A percentile compares a stretch with the other conserved stretches of the same genome.
Evolutionary conservation across 2,888 invertebrate genomes (phyloP).

Genomic region (Biston betularia): DNA sequence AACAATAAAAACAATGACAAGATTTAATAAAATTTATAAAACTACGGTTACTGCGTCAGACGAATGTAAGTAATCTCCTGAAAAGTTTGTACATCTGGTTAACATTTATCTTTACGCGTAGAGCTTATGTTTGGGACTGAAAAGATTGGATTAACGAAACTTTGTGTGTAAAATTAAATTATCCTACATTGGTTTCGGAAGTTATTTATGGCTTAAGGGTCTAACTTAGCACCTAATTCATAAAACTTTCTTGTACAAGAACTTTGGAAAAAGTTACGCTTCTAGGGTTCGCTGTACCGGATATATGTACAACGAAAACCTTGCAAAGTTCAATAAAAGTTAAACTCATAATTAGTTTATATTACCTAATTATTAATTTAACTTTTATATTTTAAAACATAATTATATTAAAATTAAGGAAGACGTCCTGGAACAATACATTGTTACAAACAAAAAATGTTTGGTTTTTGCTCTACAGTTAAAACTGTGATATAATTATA

Average conservation of each 20-base stretch:
- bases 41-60: constrained; percentile 15
- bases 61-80: constrained; percentile 8
- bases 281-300: no score
- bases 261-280: background rate
- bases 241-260: background rate
- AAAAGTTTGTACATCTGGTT: constrained; percentile 16
- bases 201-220: background rate
- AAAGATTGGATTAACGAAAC: background rate
- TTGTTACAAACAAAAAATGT: no score
- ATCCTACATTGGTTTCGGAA: background rate
- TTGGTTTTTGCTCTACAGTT: no score
- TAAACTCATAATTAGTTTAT: no score
- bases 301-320: no score
- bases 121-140: background rate
- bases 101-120: constrained; percentile 9
- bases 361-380: no score
- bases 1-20: constrained; percentile 25
- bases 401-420: no score
- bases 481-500: no score
- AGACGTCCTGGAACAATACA: no score
- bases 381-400: no score
- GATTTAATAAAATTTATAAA: constrained; percentile 30
- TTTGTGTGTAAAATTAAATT: background rate
- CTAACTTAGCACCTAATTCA: background rate
- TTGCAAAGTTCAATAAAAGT: no score